Base-by-base conservation (phyloP, 2,888 invertebrate species). In the Pachymerium ferrugineum region DNA sequence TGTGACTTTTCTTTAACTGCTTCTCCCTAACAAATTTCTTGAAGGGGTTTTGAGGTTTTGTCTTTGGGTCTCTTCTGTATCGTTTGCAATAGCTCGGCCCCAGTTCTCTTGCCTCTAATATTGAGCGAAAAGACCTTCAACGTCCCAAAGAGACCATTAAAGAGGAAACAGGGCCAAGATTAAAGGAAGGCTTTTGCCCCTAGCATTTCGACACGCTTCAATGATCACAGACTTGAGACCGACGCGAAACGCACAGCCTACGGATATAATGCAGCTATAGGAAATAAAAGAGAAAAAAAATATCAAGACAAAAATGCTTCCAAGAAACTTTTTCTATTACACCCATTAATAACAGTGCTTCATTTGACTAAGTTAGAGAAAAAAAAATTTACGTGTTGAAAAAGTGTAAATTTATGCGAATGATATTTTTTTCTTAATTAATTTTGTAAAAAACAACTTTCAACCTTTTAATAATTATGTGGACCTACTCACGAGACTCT, bases 111-210 rank as follows among this genome's bases (percentile, higher is more conserved):
- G 10, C 62, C 1, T 62, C 62, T 12, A 62, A 62, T 28, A 28
- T n/a, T 62, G 62, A 62, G 62, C 62, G 28, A 62, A 62, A 62
- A 62, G 62, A 62, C 62, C 62, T 62, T 62, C 62, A 62, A 62
- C 25, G 62, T 62, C 62, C 62, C 62, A 62, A 62, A 62, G 62
- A 62, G 62, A 62, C 62, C 62, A 62, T 62, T 62, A 62, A 62
- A 62, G 62, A 62, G 62, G 62, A 62, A 62, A 62, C 62, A 62
- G 62, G 62, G 62, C 62, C 62, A 62, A 62, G 62, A 62, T 62
- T 62, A 62, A 62, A 62, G 62, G 62, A 62, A 62, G 62, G 62
- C 62, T 62, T 62, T 62, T 62, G 62, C 62, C 25, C 62, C 62
- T 28, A 62, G 62, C 62, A 62, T 62, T 62, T 62, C 62, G 62